These are phyloP conservation scores for Zoanthus gigantus DNA, from an alignment of 92 coral and sea anemone species.

Conservation along the genomic window DNA sequence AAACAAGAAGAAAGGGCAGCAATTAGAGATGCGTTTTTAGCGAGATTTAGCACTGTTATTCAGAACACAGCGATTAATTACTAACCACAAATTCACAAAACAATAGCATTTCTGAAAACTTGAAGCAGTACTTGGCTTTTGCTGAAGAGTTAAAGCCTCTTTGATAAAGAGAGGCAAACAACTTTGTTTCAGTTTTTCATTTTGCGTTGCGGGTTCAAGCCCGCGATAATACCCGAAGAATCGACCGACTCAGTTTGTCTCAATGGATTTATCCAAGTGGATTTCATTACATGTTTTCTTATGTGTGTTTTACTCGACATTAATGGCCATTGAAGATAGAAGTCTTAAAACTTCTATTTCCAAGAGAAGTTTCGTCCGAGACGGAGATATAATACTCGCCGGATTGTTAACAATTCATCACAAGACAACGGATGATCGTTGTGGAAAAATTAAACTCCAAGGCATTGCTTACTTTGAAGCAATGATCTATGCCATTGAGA, in stretches of 20 bases:
- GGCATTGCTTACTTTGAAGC: conserved; percentile 80
- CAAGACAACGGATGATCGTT: conserved; percentile 62
- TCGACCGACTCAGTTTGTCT: neutral
- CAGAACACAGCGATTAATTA: neutral
- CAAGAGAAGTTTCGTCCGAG: conserved; percentile 52
- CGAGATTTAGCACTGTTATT: neutral
- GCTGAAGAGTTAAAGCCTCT: neutral
- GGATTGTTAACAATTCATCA: conserved; percentile 75
- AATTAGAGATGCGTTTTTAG: neutral
- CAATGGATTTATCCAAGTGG: conserved; percentile 29
- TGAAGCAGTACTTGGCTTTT: neutral
- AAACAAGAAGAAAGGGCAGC: neutral
- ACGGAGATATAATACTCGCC: conserved; percentile 71
- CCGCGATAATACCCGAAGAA: neutral
- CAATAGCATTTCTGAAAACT: neutral
- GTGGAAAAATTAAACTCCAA: conserved; percentile 66
- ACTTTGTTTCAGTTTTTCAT: no score
- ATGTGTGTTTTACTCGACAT: neutral
- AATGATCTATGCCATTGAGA: conserved; percentile 76
- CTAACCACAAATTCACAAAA: neutral
- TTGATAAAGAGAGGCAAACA: neutral
- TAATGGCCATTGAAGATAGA: neutral
- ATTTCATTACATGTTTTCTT: neutral
- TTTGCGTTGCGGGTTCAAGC: neutral
- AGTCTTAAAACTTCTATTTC: neutral